These are phyloP conservation scores for Branchipolynoe longqiensis DNA, from an alignment of 2,888 invertebrate genomes.

Conservation along the genomic window DNA sequence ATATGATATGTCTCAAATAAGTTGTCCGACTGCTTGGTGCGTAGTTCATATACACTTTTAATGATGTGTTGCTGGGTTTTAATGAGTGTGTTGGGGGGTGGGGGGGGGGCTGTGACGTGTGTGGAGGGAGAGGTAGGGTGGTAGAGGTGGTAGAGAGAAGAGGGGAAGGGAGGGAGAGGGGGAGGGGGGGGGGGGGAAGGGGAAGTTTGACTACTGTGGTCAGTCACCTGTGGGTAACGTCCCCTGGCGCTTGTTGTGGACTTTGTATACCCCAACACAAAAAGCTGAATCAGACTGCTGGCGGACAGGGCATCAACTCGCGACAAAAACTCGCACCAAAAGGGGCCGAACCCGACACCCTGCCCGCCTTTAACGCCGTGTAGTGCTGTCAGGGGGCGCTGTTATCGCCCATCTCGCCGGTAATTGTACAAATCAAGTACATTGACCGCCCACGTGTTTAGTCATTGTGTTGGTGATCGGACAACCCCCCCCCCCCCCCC, in stretches of 20 bases:
- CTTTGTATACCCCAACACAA: slow-evolving; percentile 18
- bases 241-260: neutral
- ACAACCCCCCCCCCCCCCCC: too few species aligned
- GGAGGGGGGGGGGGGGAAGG: neutral
- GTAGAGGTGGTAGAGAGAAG: too few species aligned
- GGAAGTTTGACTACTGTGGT: too few species aligned
- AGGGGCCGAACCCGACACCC: slow-evolving; percentile 39
- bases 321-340: slow-evolving; percentile 33
- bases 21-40: too few species aligned
- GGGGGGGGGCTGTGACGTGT: too few species aligned
- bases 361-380: neutral
- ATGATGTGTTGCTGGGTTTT: too few species aligned
- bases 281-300: slow-evolving; percentile 41
- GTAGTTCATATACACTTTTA: too few species aligned
- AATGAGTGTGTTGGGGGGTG: too few species aligned
- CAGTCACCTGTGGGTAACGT: neutral
- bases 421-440: slow-evolving; percentile 53
- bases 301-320: slow-evolving; percentile 42
- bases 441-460: slow-evolving; percentile 23
- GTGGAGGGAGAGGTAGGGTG: too few species aligned
- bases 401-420: slow-evolving; percentile 40
- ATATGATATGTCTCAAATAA: too few species aligned
- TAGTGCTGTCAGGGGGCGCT: neutral
- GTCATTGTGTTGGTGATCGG: slow-evolving; percentile 16
- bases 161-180: too few species aligned